Base-by-base conservation (phyloP, 1,140 invertebrate species). In the Aleiodes sp. region DNA sequence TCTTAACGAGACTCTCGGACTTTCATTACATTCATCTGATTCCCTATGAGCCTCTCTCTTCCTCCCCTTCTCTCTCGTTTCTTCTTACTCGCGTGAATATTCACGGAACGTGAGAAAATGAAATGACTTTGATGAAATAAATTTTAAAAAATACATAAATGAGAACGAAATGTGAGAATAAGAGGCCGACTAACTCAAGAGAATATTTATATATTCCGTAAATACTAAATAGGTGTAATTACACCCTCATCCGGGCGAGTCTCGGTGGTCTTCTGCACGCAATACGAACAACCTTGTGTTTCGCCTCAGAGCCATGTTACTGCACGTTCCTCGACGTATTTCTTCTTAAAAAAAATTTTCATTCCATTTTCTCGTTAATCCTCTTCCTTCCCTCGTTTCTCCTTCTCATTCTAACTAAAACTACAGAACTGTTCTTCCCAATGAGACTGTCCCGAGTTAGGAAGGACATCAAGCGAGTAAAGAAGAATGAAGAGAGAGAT, bases 401-500 rank as follows among this genome's bases (percentile, higher is more conserved):
- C 10, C 31, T 35, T 10, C 31, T 35, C 4, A 6, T 35, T 35
- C 31, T 4, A 10, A 6, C 4, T 35, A 10, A 35, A 35, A 4
- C 31, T 35, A 35, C 31, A 35, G 10, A 10, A n/a, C n/a, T n/a
- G 46, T 2, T 1, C 4, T 52, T 8, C 4, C 12, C 14, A 10
- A 52, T 10, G 46, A 52, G 46, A 52, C 46, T 3, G 46, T 52
- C 9, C 19, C 19, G 46, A 21, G 16, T 52, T 8, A 24, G 4
- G 46, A 52, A n/a, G 46, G 46, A 52, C 10, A 10, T 52, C 46
- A 21, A 52, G 21, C 9, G 46, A 65, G 26, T 56, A 14, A 14
- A 52, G 28, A n/a, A 37, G 31, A 39, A 65, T n/a, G 6, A 57
- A 56, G 29, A 62, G 21, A 35, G 16, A 68, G 73, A 76, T 76